These are phyloP conservation scores for Hyppa rectilinea DNA, from an alignment of 2,888 invertebrate species.

Conservation along the genomic window DNA sequence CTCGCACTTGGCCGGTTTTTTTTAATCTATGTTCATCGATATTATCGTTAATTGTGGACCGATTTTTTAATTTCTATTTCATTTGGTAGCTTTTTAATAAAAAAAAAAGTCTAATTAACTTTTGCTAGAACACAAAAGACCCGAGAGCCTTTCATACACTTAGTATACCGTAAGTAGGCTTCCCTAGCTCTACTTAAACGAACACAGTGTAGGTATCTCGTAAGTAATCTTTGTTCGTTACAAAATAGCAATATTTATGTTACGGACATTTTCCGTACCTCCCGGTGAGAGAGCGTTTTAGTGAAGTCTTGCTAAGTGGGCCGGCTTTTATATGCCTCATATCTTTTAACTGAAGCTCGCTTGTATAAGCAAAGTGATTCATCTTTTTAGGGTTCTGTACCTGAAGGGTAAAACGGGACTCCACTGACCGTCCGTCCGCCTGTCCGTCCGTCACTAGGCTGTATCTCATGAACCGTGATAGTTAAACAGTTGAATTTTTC, in stretches of 20 bases:
- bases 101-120: no score
- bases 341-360: conserved; percentile 26
- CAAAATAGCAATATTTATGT: conserved; percentile 48
- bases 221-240: conserved; percentile 33
- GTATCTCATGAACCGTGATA: no score
- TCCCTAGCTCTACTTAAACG: neutral
- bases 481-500: no score
- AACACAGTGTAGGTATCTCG: neutral
- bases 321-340: conserved; percentile 28
- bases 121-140: neutral
- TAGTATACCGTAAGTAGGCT: neutral
- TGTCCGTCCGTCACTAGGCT: no score
- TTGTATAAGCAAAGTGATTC: neutral
- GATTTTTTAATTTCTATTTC: no score
- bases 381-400: no score
- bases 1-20: no score
- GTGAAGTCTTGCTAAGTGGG: conserved; percentile 36
- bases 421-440: no score
- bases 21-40: no score
- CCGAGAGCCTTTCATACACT: neutral
- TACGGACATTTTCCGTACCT: conserved; percentile 27
- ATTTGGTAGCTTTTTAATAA: no score
- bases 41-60: no score
- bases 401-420: no score
- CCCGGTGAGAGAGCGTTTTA: conserved; percentile 25